Base-by-base conservation (phyloP, 2,113 vertebrate genomes). In the Triplophysa rosa region DNA sequence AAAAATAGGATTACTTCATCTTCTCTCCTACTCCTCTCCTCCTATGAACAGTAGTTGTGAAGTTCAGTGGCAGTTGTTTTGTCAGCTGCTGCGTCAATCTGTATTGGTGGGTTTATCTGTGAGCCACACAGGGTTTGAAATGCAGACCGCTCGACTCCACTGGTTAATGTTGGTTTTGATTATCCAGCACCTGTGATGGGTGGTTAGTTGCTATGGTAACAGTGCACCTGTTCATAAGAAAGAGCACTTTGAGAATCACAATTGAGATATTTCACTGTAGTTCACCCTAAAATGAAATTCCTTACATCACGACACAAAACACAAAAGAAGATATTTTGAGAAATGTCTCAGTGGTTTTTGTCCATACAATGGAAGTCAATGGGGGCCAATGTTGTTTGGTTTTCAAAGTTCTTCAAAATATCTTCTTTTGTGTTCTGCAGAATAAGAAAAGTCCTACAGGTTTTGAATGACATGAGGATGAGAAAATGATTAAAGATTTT, bases 1-100 rank as follows among this genome's bases (percentile, higher is more conserved):
- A 54, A 54, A 56, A 71, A 19, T 6, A 21, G 19, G 11, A 71
- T 71, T 58, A 56, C 69, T 58, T 17, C 14, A 12, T 58, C 54
- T 58, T 9, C 19, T n/a, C 19, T 58, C 9, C 54, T 58, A 37
- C 54, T 5, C 40, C 8, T 29, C 67, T 52, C 23, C 24, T 69
- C 3, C 0, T 33, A 7, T 58, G 19, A 58, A 9, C 8, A 58
- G 52, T 37, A 14, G 42, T 49, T 68, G 42, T 68, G 33, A 29
- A 71, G 33, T 56, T 33, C 26, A 56, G 49, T 56, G 24, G 37
- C 12, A 26, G 47, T 29, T 71, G 47, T 29, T 71, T 33, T 21
- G 12, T 37, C 68, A 71, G 52, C 68, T 71, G 52, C 47, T 69
- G 67, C 17, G 42, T 69, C 45, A 69, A 49, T 70, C 67, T 29